A percentile compares a stretch with the other conserved stretches of the same genome.
Conservation (phyloP, 2,797 vertebrate genomes). For the Ptychadena robeensis region DNA sequence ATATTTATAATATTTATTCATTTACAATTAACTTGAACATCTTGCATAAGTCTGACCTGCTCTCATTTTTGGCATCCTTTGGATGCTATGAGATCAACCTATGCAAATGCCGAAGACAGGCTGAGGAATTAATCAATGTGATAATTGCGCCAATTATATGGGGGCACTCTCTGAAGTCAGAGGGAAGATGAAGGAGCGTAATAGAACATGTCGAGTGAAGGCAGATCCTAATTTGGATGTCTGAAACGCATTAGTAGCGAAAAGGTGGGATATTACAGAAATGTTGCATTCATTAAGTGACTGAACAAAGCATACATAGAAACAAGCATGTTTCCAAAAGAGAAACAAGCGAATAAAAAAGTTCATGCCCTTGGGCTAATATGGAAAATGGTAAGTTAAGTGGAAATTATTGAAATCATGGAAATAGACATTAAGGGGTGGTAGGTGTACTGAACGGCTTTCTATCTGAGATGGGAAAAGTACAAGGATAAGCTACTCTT, state of each 20-base stretch:
- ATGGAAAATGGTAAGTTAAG: slow-evolving; percentile 41
- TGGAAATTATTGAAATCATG: slow-evolving; percentile 37
- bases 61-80: slow-evolving; percentile 59
- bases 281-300: slow-evolving; percentile 47
- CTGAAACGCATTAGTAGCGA: slow-evolving; percentile 40
- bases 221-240: slow-evolving; percentile 49
- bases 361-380: slow-evolving; percentile 42
- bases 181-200: slow-evolving; percentile 46
- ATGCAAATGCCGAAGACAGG: slow-evolving; percentile 71
- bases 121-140: slow-evolving; percentile 69
- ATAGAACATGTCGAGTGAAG: slow-evolving; percentile 49
- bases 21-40: slow-evolving; percentile 44
- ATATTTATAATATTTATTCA: slow-evolving; percentile 44
- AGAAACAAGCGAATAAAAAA: slow-evolving; percentile 21
- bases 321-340: slow-evolving; percentile 18
- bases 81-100: slow-evolving; percentile 59
- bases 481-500: not conserved
- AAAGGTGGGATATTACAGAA: slow-evolving; percentile 49
- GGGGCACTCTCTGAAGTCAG: slow-evolving; percentile 62
- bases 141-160: slow-evolving; percentile 58
- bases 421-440: slow-evolving; percentile 26
- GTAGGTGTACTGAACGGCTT: not conserved
- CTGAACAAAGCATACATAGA: slow-evolving; percentile 42
- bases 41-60: slow-evolving; percentile 54
- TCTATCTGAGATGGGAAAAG: slow-evolving; percentile 17